Base-by-base conservation (phyloP, 2,797 vertebrate species). In the Rhinatrema bivittatum region DNA sequence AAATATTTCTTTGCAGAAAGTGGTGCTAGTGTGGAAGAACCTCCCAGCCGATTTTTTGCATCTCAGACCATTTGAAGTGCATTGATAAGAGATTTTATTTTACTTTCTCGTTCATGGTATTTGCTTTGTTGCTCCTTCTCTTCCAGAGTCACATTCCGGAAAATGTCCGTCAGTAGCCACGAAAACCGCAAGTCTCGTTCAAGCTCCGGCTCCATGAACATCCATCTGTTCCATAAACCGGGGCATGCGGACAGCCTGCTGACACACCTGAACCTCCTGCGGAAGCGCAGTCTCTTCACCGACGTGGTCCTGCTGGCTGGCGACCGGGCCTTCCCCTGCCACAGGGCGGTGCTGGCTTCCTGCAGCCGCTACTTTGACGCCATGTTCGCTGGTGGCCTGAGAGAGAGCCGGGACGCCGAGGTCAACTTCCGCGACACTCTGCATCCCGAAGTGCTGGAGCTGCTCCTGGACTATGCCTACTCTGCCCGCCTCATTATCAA, bases 121-220 rank as follows among this genome's bases (percentile, higher is more conserved):
- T n/a, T n/a, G n/a, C n/a, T n/a, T n/a, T n/a, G n/a, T n/a, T n/a
- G n/a, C n/a, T n/a, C n/a, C n/a, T n/a, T n/a, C n/a, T n/a, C n/a
- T n/a, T n/a, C n/a, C n/a, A n/a, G n/a, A n/a, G n/a, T n/a, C n/a
- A n/a, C n/a, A n/a, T n/a, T n/a, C n/a, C n/a, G n/a, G 68, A 74
- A 22, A 52, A 91, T 90, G 88, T 89, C 87, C 21, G 85, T 90
- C 52, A 88, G 81, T 37, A 88, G 76, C 59, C 88, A 91, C 34
- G 87, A 91, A 56, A 91, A 90, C 65, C 72, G 88, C 35, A 91
- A 91, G 55, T 91, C 88, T 10, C 82, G 88, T 38, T 87, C 88
- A 5, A 91, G 88, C 46, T 85, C 83, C 0, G 88, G 88, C 29
- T 89, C 87, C 15, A 90, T 91, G 88, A 91, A 91, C 53, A 89